Percentiles rank a stretch among this genome's conserved stretches.
Evolutionary conservation across 37 sponge, comb jelly and placozoan species (phyloP).

Genomic region (Chondrilla cf. caribensis): DNA sequence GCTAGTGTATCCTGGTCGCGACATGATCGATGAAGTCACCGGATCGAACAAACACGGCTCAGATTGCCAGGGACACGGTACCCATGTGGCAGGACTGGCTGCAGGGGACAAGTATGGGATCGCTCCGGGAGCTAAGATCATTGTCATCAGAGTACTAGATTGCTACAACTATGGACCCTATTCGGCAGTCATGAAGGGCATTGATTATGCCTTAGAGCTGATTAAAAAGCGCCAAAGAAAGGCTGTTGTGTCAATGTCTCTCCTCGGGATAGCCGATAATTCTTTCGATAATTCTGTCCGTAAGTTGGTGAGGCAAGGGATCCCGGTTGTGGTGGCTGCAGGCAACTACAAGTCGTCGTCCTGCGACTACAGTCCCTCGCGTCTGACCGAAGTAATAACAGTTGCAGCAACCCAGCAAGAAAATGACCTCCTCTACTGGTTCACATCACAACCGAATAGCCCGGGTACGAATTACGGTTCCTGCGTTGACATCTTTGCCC

Average conservation of each 20-base stretch:
- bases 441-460: neutral
- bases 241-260: slow-evolving; percentile 57
- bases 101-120: slow-evolving; percentile 55
- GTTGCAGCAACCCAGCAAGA: slow-evolving; percentile 49
- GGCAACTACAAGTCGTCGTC: slow-evolving; percentile 51
- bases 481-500: slow-evolving; percentile 77
- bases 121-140: slow-evolving; percentile 47
- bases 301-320: slow-evolving; percentile 26
- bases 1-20: neutral
- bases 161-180: slow-evolving; percentile 53
- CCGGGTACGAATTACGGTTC: slow-evolving; percentile 49
- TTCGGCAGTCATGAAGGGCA: slow-evolving; percentile 34
- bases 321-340: slow-evolving; percentile 60
- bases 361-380: slow-evolving; percentile 50
- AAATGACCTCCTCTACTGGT: slow-evolving; percentile 21
- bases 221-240: slow-evolving; percentile 10
- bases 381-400: slow-evolving; percentile 43
- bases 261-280: slow-evolving; percentile 17
- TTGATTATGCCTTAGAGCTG: slow-evolving; percentile 30
- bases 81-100: slow-evolving; percentile 61
- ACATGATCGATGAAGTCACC: neutral
- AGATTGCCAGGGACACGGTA: slow-evolving; percentile 74
- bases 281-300: slow-evolving; percentile 32
- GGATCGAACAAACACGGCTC: neutral
- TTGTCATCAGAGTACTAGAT: slow-evolving; percentile 61